Conservation (phyloP, 2,888 invertebrate genomes). For the Lasioglossum morio region DNA sequence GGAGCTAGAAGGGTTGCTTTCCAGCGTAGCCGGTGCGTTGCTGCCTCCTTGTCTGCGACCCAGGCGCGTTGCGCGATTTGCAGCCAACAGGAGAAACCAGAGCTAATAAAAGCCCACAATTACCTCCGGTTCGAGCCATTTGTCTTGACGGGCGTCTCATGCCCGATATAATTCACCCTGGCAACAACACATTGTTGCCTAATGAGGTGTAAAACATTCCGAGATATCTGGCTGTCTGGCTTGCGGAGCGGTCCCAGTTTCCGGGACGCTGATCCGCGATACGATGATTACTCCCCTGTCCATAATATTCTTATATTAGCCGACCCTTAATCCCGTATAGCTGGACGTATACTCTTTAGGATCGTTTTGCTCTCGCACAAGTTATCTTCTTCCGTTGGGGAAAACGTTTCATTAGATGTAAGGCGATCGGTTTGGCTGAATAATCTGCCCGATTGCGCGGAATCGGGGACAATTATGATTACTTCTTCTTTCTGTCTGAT, state of each 20-base stretch:
- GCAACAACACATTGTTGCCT: constrained; percentile 85
- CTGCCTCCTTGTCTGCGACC: constrained; percentile 61
- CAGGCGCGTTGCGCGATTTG: constrained; percentile 69
- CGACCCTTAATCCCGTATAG: not conserved
- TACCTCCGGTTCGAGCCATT: constrained; percentile 85
- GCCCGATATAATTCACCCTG: constrained; percentile 84
- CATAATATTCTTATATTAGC: constrained; percentile 45
- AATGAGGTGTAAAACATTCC: constrained; percentile 85
- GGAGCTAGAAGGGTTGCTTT: constrained; percentile 52
- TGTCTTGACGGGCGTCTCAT: constrained; percentile 84
- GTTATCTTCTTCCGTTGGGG: constrained; percentile 22
- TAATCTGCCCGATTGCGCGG: constrained; percentile 21
- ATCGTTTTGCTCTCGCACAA: constrained; percentile 1
- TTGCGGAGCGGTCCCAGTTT: constrained; percentile 50
- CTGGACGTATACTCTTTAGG: not conserved
- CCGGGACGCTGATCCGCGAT: constrained; percentile 61
- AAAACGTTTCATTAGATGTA: constrained; percentile 8
- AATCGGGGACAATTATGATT: not conserved
- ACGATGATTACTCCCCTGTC: constrained; percentile 26
- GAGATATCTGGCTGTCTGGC: constrained; percentile 81
- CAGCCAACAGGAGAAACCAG: constrained; percentile 79
- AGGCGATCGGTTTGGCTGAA: not conserved
- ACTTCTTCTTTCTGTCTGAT: not conserved
- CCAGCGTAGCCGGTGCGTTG: constrained; percentile 41
- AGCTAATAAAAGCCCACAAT: constrained; percentile 85